A percentile compares a stretch with the other conserved stretches of the same genome.
These are phyloP conservation scores for Rhinoptilus africanus DNA, from an alignment of 2,113 vertebrate genomes.

Conservation along the genomic window DNA sequence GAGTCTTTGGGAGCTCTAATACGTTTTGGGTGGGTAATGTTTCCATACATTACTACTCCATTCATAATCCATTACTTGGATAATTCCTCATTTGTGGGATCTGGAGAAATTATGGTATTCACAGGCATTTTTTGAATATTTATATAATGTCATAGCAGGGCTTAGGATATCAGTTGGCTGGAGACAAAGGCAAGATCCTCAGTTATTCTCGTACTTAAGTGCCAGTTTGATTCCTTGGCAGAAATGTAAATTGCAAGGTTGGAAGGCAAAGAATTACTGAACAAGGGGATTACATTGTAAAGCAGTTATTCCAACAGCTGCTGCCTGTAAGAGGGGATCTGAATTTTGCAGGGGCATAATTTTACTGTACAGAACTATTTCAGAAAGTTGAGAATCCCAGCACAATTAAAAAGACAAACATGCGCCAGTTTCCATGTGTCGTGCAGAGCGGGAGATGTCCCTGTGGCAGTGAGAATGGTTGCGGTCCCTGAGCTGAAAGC, in stretches of 20 bases:
- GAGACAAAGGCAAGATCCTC: conserved; percentile 29
- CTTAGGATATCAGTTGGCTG: conserved; percentile 52
- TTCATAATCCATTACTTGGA: conserved; percentile 71
- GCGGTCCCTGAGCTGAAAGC: background rate
- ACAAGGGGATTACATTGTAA: conserved; percentile 46
- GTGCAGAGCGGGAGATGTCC: background rate
- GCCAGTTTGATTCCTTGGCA: conserved; percentile 52
- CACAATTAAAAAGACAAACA: background rate
- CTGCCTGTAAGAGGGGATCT: background rate
- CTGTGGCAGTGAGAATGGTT: background rate
- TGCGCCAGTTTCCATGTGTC: accelerated
- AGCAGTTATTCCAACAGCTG: conserved; percentile 60
- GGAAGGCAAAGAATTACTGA: conserved; percentile 43
- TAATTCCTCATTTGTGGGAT: conserved; percentile 66
- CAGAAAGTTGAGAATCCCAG: background rate
- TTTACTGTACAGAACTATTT: background rate
- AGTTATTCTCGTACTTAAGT: conserved; percentile 42
- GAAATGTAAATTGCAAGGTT: conserved; percentile 13
- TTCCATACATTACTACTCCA: conserved; percentile 37
- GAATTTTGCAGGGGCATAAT: background rate
- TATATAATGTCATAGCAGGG: conserved; percentile 43
- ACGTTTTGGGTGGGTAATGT: conserved; percentile 35
- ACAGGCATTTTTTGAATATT: conserved; percentile 63
- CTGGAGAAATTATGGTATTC: conserved; percentile 51
- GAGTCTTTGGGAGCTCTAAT: conserved; percentile 42